Conservation (phyloP, 1,140 invertebrate genomes). For the Tetragonula clypearis region DNA sequence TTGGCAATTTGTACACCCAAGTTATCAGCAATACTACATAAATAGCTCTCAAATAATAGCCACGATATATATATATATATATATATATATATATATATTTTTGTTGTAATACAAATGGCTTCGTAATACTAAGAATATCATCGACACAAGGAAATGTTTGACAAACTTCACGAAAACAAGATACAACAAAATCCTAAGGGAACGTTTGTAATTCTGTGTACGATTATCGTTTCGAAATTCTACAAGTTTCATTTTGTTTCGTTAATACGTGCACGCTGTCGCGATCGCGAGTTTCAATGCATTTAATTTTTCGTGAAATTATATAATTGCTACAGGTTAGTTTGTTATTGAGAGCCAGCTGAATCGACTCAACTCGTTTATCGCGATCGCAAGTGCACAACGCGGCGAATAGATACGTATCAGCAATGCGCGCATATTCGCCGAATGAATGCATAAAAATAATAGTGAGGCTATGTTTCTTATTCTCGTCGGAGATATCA, state of each 20-base stretch:
- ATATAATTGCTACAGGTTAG: slow-evolving; percentile 59
- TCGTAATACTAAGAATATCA: background rate
- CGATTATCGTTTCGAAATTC: background rate
- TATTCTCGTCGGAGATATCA: slow-evolving; percentile 39
- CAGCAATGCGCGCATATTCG: background rate
- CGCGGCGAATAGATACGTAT: slow-evolving; percentile 29
- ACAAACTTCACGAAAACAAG: background rate
- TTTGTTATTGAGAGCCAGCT: background rate
- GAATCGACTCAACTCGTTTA: slow-evolving; percentile 1
- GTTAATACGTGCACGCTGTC: too few relatives aligned
- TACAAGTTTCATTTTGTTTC: background rate
- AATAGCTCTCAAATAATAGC: background rate
- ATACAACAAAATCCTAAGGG: too few relatives aligned
- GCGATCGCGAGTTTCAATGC: too few relatives aligned
- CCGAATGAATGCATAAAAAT: slow-evolving; percentile 32
- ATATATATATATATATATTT: background rate
- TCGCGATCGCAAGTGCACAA: slow-evolving; percentile 16
- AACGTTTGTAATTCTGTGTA: background rate
- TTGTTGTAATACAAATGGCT: background rate
- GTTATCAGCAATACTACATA: background rate
- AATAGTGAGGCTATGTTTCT: slow-evolving; percentile 23
- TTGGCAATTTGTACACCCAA: background rate
- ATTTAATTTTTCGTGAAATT: slow-evolving; percentile 37
- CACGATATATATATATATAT: background rate
- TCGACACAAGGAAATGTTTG: background rate